phyloP scores from a whole-genome alignment of 2,888 invertebrate species.

The Cosmorhoe ocellata region DNA sequence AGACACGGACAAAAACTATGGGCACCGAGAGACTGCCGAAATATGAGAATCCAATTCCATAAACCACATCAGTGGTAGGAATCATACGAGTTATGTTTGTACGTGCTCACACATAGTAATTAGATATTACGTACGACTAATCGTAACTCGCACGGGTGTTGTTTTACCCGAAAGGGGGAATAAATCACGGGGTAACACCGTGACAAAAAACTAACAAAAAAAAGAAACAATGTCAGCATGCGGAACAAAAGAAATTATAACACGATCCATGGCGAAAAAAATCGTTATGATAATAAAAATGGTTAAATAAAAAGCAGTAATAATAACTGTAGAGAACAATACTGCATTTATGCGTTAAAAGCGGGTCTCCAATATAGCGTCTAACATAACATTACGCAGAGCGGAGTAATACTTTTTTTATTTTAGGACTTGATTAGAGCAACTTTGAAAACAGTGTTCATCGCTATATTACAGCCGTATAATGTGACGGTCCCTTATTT shows the following conservation, averaged over 20 bases:
- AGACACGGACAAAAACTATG: slow-evolving; percentile 70
- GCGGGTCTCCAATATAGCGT: background rate
- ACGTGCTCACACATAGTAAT: slow-evolving; percentile 81
- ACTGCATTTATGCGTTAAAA: slow-evolving; percentile 52
- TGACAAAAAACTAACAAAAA: slow-evolving; percentile 64
- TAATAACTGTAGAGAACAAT: slow-evolving; percentile 77
- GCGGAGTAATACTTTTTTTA: background rate
- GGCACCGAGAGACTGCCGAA: slow-evolving; percentile 76
- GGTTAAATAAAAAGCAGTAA: slow-evolving; percentile 74
- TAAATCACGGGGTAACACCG: slow-evolving; percentile 76
- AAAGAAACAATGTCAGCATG: slow-evolving; percentile 75
- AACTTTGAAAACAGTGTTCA: background rate
- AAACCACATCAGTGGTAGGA: slow-evolving; percentile 79
- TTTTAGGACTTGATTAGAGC: background rate
- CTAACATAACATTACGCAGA: background rate
- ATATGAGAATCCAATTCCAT: slow-evolving; percentile 81
- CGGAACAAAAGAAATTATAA: slow-evolving; percentile 81
- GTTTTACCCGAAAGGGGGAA: slow-evolving; percentile 80
- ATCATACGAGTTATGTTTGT: slow-evolving; percentile 76
- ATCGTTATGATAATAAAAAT: slow-evolving; percentile 80
- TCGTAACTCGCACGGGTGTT: slow-evolving; percentile 81
- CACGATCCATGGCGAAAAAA: slow-evolving; percentile 75
- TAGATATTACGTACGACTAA: slow-evolving; percentile 80
- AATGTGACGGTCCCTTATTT: background rate
- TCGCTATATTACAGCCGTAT: too few relatives aligned